phyloP scores from a whole-genome alignment of 2,113 vertebrate genomes.

The Cyrtonyx montezumae region DNA sequence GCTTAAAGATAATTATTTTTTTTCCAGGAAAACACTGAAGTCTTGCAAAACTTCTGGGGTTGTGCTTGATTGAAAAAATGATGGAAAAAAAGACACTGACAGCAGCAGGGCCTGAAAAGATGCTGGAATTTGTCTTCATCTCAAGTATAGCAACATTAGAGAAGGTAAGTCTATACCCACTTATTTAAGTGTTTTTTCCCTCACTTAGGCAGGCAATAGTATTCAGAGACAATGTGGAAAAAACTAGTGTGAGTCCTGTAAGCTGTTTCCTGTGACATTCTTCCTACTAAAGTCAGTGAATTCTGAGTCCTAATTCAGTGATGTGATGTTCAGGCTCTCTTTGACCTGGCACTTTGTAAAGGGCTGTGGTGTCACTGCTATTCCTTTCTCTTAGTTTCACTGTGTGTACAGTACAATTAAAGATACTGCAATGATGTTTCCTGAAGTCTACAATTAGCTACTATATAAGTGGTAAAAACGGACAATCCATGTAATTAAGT shows the following conservation, averaged over 20 bases:
- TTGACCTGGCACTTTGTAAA: background rate
- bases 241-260: background rate
- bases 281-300: background rate
- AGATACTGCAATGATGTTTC: fast-evolving
- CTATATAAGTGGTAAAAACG: background rate
- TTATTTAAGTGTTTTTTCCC: background rate
- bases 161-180: fast-evolving
- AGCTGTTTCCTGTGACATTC: background rate
- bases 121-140: background rate
- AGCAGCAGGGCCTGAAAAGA: fast-evolving
- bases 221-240: background rate
- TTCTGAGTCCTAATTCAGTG: background rate
- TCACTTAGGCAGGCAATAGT: no score
- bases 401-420: background rate
- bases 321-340: background rate
- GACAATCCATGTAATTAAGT: background rate
- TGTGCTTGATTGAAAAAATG: background rate
- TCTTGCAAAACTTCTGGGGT: background rate
- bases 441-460: background rate
- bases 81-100: background rate
- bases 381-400: background rate
- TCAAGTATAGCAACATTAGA: background rate
- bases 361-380: no score
- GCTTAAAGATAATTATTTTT: background rate
- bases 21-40: background rate